Base-by-base conservation (phyloP, 2,888 invertebrate species). In the Sphaeridia pumilis region DNA sequence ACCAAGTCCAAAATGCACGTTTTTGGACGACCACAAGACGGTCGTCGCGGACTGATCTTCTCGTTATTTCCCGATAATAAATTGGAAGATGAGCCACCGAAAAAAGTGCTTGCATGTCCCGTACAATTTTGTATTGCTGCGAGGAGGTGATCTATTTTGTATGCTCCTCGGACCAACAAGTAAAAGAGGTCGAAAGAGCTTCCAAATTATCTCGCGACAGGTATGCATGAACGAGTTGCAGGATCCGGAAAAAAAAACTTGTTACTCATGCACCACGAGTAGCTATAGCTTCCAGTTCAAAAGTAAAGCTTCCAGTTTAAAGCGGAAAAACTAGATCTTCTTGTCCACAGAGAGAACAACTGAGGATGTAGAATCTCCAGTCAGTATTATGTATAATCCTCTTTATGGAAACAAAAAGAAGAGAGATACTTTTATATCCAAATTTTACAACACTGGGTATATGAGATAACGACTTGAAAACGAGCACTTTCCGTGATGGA, bases 101-200 rank as follows among this genome's bases (percentile, higher is more conserved):
- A n/a, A n/a, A n/a, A n/a, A n/a, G n/a, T n/a, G n/a, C n/a, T n/a
- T n/a, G n/a, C n/a, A n/a, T n/a, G n/a, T n/a, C 34, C 34, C 14
- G 10, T 14, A 31, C 10, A 14, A 44, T 25, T 44, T 44, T 44
- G n/a, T n/a, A n/a, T n/a, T n/a, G n/a, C n/a, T n/a, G n/a, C n/a
- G n/a, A 55, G 49, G 59, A 59, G 63, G 64, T 64, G 64, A 64
- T 61, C 64, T 64, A 64, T 60, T 64, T 64, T 62, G 62, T 64
- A 64, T 64, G 59, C 64, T 60, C 57, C 57, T 60, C 57, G 56
- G 59, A 57, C 56, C 59, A 61, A 51, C 47, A 49, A 51, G 52
- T 46, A 46, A 51, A 38, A 45, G 53, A 49, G 47, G 48, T 42
- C 43, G 46, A 48, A 31, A 31, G 38, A 38, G 38, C 38, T 17